Conservation (phyloP, 2,888 invertebrate genomes). For the Drosophila percnosoma region DNA sequence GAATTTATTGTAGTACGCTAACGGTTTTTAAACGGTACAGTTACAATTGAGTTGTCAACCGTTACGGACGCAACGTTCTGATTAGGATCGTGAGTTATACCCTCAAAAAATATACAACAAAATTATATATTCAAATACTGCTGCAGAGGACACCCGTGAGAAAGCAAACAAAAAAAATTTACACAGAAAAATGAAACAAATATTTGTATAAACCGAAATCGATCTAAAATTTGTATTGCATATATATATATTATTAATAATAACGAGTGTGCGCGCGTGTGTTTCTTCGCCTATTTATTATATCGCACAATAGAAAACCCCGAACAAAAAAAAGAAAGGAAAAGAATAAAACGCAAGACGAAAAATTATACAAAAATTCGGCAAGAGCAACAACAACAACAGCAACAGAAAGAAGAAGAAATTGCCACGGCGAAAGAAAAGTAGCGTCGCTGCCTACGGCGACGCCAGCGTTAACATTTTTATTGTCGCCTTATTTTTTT, state of each 20-base stretch:
- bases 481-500: conserved; percentile 35
- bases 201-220: conserved; percentile 64
- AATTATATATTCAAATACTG: conserved; percentile 23
- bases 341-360: conserved; percentile 46
- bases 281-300: conserved; percentile 70
- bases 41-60: conserved; percentile 68
- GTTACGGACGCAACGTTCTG: conserved; percentile 79
- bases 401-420: conserved; percentile 55
- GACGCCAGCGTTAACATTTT: conserved; percentile 39
- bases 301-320: conserved; percentile 71
- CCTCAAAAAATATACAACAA: conserved; percentile 28
- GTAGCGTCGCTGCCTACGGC: conserved; percentile 47
- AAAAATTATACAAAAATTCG: conserved; percentile 65
- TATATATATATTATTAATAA: conserved; percentile 34
- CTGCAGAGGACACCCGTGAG: conserved; percentile 39
- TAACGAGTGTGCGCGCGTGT: conserved; percentile 74
- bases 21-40: conserved; percentile 66
- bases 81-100: conserved; percentile 74
- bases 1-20: conserved; percentile 60
- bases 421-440: conserved; percentile 62
- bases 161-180: conserved; percentile 10
- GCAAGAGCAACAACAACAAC: conserved; percentile 50
- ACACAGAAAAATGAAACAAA: conserved; percentile 38
- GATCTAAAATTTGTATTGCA: conserved; percentile 45
- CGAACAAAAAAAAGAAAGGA: conserved; percentile 34